Base-by-base conservation (phyloP, 2,797 vertebrate species). In the Ptychobarbus kaznakovi region DNA sequence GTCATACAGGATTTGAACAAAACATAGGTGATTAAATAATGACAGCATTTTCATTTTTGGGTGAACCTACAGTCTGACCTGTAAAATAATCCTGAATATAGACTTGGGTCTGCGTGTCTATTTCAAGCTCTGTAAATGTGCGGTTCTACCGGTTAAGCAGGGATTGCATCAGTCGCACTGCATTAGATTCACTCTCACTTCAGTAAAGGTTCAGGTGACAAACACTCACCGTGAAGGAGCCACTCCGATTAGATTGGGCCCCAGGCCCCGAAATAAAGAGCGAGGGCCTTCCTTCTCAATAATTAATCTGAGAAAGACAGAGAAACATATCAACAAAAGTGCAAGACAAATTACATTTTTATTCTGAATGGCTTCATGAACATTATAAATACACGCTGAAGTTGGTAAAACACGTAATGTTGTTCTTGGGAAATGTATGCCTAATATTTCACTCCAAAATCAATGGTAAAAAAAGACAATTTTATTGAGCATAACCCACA, bases 241-340 rank as follows among this genome's bases (percentile, higher is more conserved):
- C 91, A 99, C 98, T 0, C 98, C 98, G 46, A 99, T 96, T 89
- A 99, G 95, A 92, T 97, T 99, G 63, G 98, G 98, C 88, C 98
- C 98, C 82, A 99, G 93, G 88, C 98, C 98, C 94, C 98, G 96
- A 88, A 99, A 99, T 16, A 99, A 95, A 25, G 98, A 99, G n/a
- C 98, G 98, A 83, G 97, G 95, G 77, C 98, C 98, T 92, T 99
- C 98, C 92, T 95, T 97, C 93, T 98, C 96, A 88, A 99, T 93
- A 87, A 99, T 99, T 91, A 98, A 93, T 94, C 98, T 99, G 91
- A 88, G 28, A 87, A 79, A 75, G 28, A 13, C n/a, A 63, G 28
- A 80, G 11, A 73, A 42, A 84, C 2, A 58, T 13, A 81, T 35
- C n/a, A 28, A 86, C n/a, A 73, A 11, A 53, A n/a, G 68, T 6